Base-by-base conservation (phyloP, 2,113 vertebrate species). In the Fulica atra region DNA sequence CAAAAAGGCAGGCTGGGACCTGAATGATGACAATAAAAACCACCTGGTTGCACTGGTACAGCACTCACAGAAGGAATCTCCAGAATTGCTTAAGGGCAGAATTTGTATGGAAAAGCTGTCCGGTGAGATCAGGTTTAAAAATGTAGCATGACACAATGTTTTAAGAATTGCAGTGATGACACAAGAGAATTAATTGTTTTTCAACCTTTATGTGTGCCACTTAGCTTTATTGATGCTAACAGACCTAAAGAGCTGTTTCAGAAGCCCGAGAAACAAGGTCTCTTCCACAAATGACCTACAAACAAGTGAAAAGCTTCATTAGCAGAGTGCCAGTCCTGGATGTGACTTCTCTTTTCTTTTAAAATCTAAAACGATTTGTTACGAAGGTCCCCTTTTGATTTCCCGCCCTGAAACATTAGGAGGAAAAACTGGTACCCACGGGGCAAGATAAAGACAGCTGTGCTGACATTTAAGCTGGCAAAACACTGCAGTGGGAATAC, bases 371-470 rank as follows among this genome's bases (percentile, higher is more conserved):
- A 76, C 54, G 2, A 77, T 92, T 95, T 89, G 73, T 76, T 81
- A 12, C 7, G 57, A 93, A 92, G 23, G 73, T 92, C 16, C 20
- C 16, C 5, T 91, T 93, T 83, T 89, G 57, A 95, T 96, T 96
- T 94, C 88, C 87, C 57, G 11, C 54, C 25, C 50, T 81, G 93
- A 89, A 94, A 38, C 59, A 66, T 85, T 80, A 89, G 31, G 28
- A 82, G 38, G 79, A 95, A 90, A 46, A 83, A 79, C 56, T 48
- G 36, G 77, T 78, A 93, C 73, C 83, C 92, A 69, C 68, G 46
- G 60, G 82, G 71, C 48, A 64, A 84, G 80, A 95, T n/a, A 81
- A 88, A 91, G 92, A 59, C 90, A 96, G 73, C 90, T 96, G 95
- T 76, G 76, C 90, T 94, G 92, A 73, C 84, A 89, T 90, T 95